Percentiles rank a stretch among this genome's conserved stretches.
phyloP scores from a whole-genome alignment of 2,797 vertebrate species.

The Amniataba percoides region DNA sequence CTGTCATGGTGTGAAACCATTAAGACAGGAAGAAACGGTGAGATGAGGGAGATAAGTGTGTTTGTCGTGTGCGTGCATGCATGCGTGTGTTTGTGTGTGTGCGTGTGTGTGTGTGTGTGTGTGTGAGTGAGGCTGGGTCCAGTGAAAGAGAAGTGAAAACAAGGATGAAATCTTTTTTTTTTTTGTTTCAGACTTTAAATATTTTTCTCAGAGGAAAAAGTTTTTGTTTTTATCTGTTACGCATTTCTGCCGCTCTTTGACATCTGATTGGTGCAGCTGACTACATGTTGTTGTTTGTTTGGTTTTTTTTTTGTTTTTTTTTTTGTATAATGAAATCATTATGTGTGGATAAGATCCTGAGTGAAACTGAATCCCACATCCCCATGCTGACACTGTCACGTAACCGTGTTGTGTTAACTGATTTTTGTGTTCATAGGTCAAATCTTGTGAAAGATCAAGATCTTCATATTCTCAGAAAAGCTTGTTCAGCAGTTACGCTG shows the following conservation, averaged over 20 bases:
- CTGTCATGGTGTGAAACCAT: conserved; percentile 80
- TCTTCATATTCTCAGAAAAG: conserved; percentile 39
- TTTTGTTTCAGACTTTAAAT: conserved; percentile 5
- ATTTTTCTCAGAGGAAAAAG: conserved; percentile 25
- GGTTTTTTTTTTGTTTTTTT: not conserved
- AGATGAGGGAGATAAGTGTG: too few relatives aligned
- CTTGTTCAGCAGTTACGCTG: conserved; percentile 54
- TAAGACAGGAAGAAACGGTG: not conserved
- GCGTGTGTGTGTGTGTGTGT: too few relatives aligned
- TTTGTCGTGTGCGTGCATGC: too few relatives aligned
- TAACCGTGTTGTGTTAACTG: not conserved
- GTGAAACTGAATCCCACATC: not conserved
- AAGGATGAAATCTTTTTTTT: too few relatives aligned
- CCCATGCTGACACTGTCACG: not conserved
- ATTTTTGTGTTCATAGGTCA: conserved; percentile 15
- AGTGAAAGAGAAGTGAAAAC: too few relatives aligned
- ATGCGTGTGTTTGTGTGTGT: too few relatives aligned
- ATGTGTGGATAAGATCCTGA: not conserved
- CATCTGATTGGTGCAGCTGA: conserved; percentile 17
- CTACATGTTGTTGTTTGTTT: not conserved
- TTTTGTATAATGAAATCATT: not conserved
- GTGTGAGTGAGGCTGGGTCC: too few relatives aligned
- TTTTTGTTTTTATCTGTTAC: not conserved
- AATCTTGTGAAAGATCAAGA: conserved; percentile 50
- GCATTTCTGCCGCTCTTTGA: conserved; percentile 5